Conservation (phyloP, 2,888 invertebrate genomes). For the Hartigia nigra region DNA sequence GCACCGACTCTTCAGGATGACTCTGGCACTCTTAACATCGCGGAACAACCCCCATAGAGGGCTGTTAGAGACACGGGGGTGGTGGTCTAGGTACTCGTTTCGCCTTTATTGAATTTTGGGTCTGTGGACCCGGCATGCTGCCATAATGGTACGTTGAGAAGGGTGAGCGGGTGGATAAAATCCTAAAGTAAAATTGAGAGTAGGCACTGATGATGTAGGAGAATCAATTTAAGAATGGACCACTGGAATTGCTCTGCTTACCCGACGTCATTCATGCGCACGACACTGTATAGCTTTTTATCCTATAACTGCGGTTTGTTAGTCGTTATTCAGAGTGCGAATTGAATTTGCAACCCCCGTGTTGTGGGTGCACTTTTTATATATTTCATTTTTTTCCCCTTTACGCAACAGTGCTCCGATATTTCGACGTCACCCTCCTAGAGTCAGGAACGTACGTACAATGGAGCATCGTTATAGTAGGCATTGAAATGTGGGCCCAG, state of each 20-base stretch:
- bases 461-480: slow-evolving; percentile 36
- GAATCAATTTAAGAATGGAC: neutral
- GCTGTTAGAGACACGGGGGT: slow-evolving; percentile 22
- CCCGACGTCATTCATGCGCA: slow-evolving; percentile 62
- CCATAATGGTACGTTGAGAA: slow-evolving; percentile 39
- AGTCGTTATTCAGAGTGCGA: slow-evolving; percentile 63
- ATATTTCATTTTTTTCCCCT: slow-evolving; percentile 4
- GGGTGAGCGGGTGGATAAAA: slow-evolving; percentile 19
- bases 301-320: slow-evolving; percentile 66
- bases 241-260: neutral
- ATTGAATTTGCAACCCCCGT: slow-evolving; percentile 53
- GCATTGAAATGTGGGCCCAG: slow-evolving; percentile 30
- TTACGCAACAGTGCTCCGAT: slow-evolving; percentile 5
- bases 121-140: slow-evolving; percentile 35
- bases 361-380: slow-evolving; percentile 1
- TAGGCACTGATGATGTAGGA: neutral
- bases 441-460: slow-evolving; percentile 15
- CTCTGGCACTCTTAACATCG: slow-evolving; percentile 47
- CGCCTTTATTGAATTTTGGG: slow-evolving; percentile 65
- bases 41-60: slow-evolving; percentile 42
- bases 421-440: neutral
- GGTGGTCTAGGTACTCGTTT: slow-evolving; percentile 50
- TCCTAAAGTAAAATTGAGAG: neutral
- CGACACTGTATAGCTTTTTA: slow-evolving; percentile 64
- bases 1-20: slow-evolving; percentile 55